Percentiles rank a stretch among this genome's conserved stretches.
These are phyloP conservation scores for Trematocara zebra DNA, from an alignment of 2,113 vertebrate genomes.

Conservation along the genomic window DNA sequence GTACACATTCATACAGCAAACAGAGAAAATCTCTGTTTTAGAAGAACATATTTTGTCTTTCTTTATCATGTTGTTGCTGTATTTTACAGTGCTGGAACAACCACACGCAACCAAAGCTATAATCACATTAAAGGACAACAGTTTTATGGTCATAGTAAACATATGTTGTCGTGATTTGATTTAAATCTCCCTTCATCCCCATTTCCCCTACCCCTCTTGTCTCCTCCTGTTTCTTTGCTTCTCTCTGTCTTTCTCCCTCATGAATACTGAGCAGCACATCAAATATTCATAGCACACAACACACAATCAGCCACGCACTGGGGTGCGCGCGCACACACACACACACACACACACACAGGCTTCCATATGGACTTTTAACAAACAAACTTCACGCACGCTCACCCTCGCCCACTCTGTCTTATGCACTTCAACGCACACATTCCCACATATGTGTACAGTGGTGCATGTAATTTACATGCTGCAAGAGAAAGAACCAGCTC, in stretches of 20 bases:
- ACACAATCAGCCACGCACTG: not conserved
- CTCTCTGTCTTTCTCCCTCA: conserved; percentile 30
- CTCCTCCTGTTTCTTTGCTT: conserved; percentile 13
- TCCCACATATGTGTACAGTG: not conserved
- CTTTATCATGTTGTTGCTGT: not conserved
- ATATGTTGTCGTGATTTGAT: conserved; percentile 22
- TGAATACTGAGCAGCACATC: conserved; percentile 50
- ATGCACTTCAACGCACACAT: conserved; percentile 1
- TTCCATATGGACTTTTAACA: not conserved
- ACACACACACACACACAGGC: not conserved
- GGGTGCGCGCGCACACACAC: not conserved
- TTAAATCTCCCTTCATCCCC: conserved; percentile 21
- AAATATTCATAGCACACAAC: conserved; percentile 49
- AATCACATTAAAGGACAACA: not conserved
- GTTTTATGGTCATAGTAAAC: not conserved
- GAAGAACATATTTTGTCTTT: not conserved
- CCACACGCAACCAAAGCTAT: not conserved
- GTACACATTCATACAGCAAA: not conserved
- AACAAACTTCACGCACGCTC: not conserved
- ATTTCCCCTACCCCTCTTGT: not conserved
- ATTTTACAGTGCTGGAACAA: not conserved
- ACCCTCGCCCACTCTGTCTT: not conserved
- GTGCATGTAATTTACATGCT: conserved; percentile 31
- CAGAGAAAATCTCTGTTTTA: not conserved
- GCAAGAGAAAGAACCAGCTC: conserved; percentile 15